phyloP scores from a whole-genome alignment of 2,113 vertebrate species.

The Ophthalmolycus amberensis region DNA sequence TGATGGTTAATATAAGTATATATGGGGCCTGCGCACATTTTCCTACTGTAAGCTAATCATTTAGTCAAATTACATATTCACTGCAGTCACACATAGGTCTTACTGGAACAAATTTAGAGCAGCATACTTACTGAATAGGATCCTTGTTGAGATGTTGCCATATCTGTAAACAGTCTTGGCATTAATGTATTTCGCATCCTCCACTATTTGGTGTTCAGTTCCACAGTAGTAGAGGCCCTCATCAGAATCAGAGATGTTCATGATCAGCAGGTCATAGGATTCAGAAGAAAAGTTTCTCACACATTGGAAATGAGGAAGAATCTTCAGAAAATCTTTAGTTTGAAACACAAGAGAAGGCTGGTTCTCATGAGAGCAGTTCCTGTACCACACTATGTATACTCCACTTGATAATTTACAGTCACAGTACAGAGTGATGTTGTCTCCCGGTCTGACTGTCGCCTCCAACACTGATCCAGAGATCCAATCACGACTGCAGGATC shows the following conservation, averaged over 20 bases:
- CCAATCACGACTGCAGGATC: not conserved
- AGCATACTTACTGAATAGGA: conserved; percentile 46
- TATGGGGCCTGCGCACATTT: not conserved
- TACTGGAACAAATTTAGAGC: not conserved
- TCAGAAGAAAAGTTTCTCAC: not conserved
- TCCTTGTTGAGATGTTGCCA: conserved; percentile 22
- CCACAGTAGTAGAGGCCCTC: conserved; percentile 67
- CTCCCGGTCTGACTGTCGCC: not conserved
- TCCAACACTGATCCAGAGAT: not conserved
- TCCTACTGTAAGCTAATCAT: not conserved
- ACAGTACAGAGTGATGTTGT: conserved; percentile 50
- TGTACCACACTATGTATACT: conserved; percentile 45
- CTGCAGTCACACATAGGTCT: not conserved
- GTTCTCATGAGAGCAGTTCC: conserved; percentile 55
- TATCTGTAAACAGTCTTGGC: rapidly evolving
- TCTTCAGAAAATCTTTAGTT: rapidly evolving
- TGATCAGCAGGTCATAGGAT: conserved; percentile 50
- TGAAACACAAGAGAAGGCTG: conserved; percentile 47
- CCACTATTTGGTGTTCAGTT: rapidly evolving
- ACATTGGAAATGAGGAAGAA: not conserved
- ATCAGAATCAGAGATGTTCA: conserved; percentile 46
- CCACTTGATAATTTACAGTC: conserved; percentile 21
- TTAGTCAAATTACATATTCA: not conserved
- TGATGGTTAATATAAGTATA: not conserved
- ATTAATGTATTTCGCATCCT: rapidly evolving